Evolutionary conservation across 2,888 invertebrate species (phyloP).

Genomic region (Chesias legatella): DNA sequence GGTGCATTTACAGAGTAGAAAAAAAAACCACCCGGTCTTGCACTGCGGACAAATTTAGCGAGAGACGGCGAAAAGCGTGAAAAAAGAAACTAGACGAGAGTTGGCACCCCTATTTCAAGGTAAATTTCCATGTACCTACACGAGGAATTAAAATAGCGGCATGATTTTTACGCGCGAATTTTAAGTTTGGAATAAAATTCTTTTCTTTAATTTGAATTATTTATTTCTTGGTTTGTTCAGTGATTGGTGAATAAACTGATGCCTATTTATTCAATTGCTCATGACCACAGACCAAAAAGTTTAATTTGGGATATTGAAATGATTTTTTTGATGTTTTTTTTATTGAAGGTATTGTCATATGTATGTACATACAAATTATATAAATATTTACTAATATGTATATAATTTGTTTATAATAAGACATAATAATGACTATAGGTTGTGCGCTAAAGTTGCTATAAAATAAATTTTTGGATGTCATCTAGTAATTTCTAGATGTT

Average conservation of each 20-base stretch:
- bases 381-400: no score
- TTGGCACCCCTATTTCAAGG: slow-evolving; percentile 51
- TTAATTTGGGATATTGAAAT: no score
- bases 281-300: no score
- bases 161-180: slow-evolving; percentile 26
- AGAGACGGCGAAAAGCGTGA: slow-evolving; percentile 46
- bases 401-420: no score
- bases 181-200: slow-evolving; percentile 11
- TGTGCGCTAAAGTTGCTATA: no score
- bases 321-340: no score
- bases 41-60: slow-evolving; percentile 65
- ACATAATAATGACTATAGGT: no score
- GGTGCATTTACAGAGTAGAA: slow-evolving; percentile 38
- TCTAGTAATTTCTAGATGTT: no score
- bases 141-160: slow-evolving; percentile 43
- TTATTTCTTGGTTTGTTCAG: not conserved
- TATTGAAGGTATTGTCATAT: no score
- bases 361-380: slow-evolving; percentile 21
- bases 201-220: not conserved
- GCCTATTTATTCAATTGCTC: no score
- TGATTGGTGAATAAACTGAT: no score
- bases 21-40: slow-evolving; percentile 36
- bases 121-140: slow-evolving; percentile 38
- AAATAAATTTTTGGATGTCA: no score
- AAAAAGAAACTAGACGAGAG: slow-evolving; percentile 43